Evolutionary conservation across 2,113 vertebrate genomes (phyloP).

Genomic region (Baryphthengus martii): DNA sequence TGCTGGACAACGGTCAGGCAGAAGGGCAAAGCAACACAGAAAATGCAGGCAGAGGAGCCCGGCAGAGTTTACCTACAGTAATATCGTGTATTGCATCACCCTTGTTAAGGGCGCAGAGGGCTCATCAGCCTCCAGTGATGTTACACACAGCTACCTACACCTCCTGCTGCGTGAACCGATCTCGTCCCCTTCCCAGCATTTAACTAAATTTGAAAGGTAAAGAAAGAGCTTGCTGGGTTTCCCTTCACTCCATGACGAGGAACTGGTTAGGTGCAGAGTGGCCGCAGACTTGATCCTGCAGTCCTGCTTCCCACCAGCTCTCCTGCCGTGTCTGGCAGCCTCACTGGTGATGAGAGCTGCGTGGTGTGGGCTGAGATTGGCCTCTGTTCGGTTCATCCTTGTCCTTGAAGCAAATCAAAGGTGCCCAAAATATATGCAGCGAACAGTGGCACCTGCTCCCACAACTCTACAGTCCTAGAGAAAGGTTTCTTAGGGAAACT

Average conservation of each 20-base stretch:
- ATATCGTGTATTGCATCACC: background rate
- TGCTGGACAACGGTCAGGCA: background rate
- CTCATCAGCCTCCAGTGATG: background rate
- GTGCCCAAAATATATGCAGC: accelerated
- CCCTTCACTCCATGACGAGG: background rate
- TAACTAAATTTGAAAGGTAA: background rate
- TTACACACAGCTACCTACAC: background rate
- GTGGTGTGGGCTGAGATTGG: background rate
- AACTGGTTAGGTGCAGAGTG: background rate
- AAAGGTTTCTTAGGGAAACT: background rate
- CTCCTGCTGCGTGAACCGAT: accelerated
- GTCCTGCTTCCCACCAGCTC: background rate
- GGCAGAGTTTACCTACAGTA: background rate
- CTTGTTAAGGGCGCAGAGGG: background rate
- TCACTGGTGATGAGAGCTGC: background rate
- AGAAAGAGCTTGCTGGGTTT: background rate
- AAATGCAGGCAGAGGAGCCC: background rate
- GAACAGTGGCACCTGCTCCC: background rate
- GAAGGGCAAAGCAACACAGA: background rate
- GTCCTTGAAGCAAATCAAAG: background rate
- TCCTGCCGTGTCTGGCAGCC: background rate
- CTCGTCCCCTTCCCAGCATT: background rate
- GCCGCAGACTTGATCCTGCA: background rate
- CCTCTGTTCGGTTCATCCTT: background rate
- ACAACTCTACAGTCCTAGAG: background rate